Evolutionary conservation across 1,140 invertebrate genomes (phyloP).

Genomic region (Lucilia sericata): DNA sequence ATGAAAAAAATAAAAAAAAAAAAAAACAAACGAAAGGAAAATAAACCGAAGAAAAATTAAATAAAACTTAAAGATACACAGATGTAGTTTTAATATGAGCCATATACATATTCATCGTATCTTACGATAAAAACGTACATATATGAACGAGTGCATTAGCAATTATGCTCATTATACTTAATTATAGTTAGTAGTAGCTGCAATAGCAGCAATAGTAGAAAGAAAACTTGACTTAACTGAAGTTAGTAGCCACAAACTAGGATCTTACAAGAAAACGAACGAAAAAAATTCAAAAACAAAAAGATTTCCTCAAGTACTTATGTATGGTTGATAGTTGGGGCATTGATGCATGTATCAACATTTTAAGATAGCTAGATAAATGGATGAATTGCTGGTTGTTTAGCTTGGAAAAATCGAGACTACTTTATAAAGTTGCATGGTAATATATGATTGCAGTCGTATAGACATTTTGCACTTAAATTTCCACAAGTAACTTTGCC

Average conservation of each 20-base stretch:
- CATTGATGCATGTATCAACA: not conserved
- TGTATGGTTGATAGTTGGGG: not conserved
- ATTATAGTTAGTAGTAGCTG: constrained; percentile 57
- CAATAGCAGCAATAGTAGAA: not conserved
- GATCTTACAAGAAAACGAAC: not conserved
- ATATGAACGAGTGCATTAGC: constrained; percentile 60
- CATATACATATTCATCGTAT: not conserved
- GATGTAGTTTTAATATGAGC: not conserved
- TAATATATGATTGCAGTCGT: not conserved
- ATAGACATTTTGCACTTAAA: not conserved
- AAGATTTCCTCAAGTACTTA: constrained; percentile 10
- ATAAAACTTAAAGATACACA: constrained; percentile 8
- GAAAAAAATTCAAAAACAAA: not conserved
- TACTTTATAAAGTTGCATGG: not conserved
- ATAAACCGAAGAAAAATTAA: constrained; percentile 24
- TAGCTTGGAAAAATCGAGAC: not conserved
- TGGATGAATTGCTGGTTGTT: not conserved
- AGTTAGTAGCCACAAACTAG: not conserved
- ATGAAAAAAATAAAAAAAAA: too few relatives aligned
- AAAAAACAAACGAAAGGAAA: too few relatives aligned
- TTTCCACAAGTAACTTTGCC: not conserved
- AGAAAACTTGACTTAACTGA: not conserved
- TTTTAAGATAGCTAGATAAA: not conserved
- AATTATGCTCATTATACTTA: constrained; percentile 68
- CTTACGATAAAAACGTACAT: not conserved